These are phyloP conservation scores for Caenorhabditis sulstoni DNA, from an alignment of 2,888 invertebrate genomes.

Conservation along the genomic window DNA sequence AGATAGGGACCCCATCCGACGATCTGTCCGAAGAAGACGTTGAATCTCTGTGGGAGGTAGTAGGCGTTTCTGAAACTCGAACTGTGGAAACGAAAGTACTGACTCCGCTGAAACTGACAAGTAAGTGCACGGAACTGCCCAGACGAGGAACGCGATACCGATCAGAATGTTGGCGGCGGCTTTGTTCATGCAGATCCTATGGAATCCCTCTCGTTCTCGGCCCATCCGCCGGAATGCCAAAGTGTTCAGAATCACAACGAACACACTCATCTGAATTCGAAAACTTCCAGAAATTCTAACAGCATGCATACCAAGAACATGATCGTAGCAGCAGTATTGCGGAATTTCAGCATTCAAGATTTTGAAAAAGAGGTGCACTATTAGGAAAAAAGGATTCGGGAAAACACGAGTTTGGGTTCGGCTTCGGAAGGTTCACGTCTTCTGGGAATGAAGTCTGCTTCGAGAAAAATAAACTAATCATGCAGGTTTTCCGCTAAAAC, in stretches of 20 bases:
- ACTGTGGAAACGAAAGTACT: background rate
- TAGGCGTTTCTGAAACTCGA: slow-evolving; percentile 15
- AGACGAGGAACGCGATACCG: slow-evolving; percentile 30
- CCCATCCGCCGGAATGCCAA: slow-evolving; percentile 30
- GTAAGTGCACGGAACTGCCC: slow-evolving; percentile 45
- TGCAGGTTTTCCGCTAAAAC: too few species aligned
- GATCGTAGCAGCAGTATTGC: slow-evolving; percentile 35
- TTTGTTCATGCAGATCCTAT: slow-evolving; percentile 52
- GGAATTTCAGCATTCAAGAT: slow-evolving; percentile 38
- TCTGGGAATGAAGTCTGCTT: too few species aligned
- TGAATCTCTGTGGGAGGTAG: slow-evolving; percentile 42
- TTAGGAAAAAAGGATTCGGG: background rate
- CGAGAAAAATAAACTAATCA: too few species aligned
- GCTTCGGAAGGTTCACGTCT: background rate
- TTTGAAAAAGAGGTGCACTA: too few species aligned
- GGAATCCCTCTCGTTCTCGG: slow-evolving; percentile 47
- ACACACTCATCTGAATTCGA: slow-evolving; percentile 35
- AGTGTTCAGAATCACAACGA: slow-evolving; percentile 14
- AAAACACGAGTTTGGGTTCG: background rate
- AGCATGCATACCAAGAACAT: slow-evolving; percentile 33
- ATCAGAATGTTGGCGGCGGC: slow-evolving; percentile 46
- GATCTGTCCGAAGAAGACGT: slow-evolving; percentile 53
- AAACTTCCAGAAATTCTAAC: background rate
- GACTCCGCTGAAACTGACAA: slow-evolving; percentile 19
- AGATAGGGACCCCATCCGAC: slow-evolving; percentile 55